Evolutionary conservation across 2,113 vertebrate species (phyloP), one percentile per base, ranked within the genome.

Genomic region (Mus musculus): DNA sequence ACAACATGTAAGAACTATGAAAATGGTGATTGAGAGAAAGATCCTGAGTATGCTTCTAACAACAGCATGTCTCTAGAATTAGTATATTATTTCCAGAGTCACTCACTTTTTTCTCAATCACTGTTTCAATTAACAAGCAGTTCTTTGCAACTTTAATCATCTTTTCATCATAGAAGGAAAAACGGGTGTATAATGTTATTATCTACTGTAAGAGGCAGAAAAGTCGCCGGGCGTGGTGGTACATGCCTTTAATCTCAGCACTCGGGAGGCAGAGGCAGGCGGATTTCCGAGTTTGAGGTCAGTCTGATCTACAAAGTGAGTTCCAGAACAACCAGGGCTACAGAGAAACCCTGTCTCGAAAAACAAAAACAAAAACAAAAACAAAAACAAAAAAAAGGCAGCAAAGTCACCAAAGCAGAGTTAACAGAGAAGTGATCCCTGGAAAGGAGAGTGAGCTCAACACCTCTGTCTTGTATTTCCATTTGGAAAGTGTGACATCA

Each of bases 41-140:
- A 33, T 9, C 7, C 56, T 63, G 17, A 63, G 14, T 30, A 33
- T 90, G 42, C 28, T 77, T 67, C 75, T 54, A 69, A 26, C 42
- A 69, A 46, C 14, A 52, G 65, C 39, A 80, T 91, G 33, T 63
- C 39, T 95, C 39, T 89, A 89, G 67, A 94, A 96, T 0, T 59
- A 28, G 33, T 78, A 91, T 5, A 54, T 88, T 90, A 96, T 78
- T 92, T 96, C 33, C 30, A 96, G 49, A 13, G 42, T 52, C 65
- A 91, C 75, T 91, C 56, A 91, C 14, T 85, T 28, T 7, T 93
- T 84, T 95, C 46, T 28, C 46, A 91, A 78, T 89, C 56, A 93
- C 16, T 89, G 36, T 19, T 93, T 80, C 91, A 94, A 89, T 39
- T 87, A 89, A 90, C 61, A 97, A 87, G 8, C 90, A 69, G 28